Base-by-base conservation (phyloP, 2,888 invertebrate species). In the Drosophila paucipuncta region DNA sequence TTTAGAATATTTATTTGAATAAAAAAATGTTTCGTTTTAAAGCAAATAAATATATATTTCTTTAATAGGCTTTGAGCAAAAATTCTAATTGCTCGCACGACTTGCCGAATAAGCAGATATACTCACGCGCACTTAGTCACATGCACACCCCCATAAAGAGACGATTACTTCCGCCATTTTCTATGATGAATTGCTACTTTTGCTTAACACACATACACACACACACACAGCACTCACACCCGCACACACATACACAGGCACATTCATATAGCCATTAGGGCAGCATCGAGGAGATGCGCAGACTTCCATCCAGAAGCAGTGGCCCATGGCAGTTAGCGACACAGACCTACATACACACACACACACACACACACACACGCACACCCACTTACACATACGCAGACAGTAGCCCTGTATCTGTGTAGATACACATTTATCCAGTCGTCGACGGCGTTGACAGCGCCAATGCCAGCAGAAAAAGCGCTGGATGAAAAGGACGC, bases 151-250 rank as follows among this genome's bases (percentile, higher is more conserved):
- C 83, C 89, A 86, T 80, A 90, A 86, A 78, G 74, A 73, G 73
- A 76, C 83, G 86, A 88, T 90, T 82, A 85, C 90, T 87, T 85
- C 90, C 92, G 92, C 92, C 92, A 92, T 92, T 92, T 92, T 92
- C 92, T 91, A 91, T 92, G 92, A 92, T 92, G 92, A 92, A 92
- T 92, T 92, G 91, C 91, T 89, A 82, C 90, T 86, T 88, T 86
- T 82, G 78, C 78, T 85, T 78, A 89, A 66, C 73, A 70, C 70
- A 79, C 77, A 68, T 59, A 68, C 63, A 76, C 9, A 9, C 71
- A 49, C 41, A 52, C 16, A 37, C 16, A 16, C 47, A 47, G 25
- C 25, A 47, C 16, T 25, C 25, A 47, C 47, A 47, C 16, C 9
- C 70, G 43, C 41, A 63, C 72, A 77, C 75, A 68, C 61, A 76